Conservation (phyloP, 2,888 invertebrate genomes). For the Hyposoter didymator region DNA sequence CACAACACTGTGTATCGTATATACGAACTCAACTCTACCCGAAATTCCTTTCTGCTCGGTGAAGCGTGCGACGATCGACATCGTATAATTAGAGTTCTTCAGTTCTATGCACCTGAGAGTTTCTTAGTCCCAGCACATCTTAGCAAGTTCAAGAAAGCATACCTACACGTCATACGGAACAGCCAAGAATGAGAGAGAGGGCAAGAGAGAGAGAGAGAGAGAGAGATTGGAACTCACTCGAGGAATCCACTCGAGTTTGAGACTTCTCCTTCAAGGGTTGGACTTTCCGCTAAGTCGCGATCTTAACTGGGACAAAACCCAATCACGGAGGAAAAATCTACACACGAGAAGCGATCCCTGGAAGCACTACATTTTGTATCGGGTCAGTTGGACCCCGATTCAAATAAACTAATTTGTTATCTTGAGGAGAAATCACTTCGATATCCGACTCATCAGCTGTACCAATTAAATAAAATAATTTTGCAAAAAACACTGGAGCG, state of each 20-base stretch:
- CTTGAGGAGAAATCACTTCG: neutral
- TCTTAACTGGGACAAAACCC: slow-evolving; percentile 27
- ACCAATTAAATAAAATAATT: neutral
- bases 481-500: neutral
- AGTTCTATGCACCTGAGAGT: neutral
- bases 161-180: neutral
- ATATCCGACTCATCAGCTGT: neutral
- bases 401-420: neutral
- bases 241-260: slow-evolving; percentile 24
- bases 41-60: slow-evolving; percentile 16
- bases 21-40: neutral
- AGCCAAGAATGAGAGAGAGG: neutral
- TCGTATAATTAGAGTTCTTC: slow-evolving; percentile 25
- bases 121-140: slow-evolving; percentile 9
- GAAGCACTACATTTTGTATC: neutral
- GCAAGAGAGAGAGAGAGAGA: neutral
- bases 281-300: neutral
- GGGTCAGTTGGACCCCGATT: neutral
- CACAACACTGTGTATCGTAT: neutral
- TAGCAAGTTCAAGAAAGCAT: neutral
- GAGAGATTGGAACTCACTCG: neutral
- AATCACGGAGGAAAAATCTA: neutral
- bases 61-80: slow-evolving; percentile 15
- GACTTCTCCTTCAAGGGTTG: slow-evolving; percentile 36
- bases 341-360: neutral